Conservation (phyloP, 2,113 vertebrate genomes). For the Lagopus muta region DNA sequence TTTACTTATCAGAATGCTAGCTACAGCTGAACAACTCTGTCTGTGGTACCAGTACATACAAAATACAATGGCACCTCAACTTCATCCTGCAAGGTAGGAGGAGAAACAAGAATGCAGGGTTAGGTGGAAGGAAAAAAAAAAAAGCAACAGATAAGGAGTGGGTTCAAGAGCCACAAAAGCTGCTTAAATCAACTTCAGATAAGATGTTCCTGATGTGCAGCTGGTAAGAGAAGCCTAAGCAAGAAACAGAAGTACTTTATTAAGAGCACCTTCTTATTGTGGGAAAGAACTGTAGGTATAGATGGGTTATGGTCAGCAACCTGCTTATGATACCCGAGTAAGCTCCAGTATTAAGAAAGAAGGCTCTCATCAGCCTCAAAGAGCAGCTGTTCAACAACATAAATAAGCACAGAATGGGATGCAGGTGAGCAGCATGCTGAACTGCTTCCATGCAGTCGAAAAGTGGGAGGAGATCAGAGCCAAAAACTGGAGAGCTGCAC, state of each 20-base stretch:
- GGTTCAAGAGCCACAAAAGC: not conserved
- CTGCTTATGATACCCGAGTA: rapidly evolving
- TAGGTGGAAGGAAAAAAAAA: not conserved
- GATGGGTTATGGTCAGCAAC: not conserved
- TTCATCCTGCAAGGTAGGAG: too few relatives aligned
- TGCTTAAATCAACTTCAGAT: rapidly evolving
- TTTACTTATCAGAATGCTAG: not conserved
- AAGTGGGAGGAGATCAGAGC: not conserved
- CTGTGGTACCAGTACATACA: too few relatives aligned
- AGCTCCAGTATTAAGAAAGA: not conserved
- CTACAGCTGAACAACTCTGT: not conserved
- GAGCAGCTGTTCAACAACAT: not conserved
- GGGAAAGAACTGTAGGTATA: not conserved
- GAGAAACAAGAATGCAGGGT: rapidly evolving
- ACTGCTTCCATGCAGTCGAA: not conserved
- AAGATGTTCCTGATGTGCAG: too few relatives aligned
- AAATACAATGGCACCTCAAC: not conserved
- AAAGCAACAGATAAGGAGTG: not conserved
- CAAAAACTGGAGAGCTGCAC: not conserved
- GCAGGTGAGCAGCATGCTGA: rapidly evolving
- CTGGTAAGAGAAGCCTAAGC: not conserved
- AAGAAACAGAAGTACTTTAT: not conserved
- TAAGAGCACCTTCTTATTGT: not conserved
- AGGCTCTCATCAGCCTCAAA: not conserved
- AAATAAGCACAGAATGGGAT: not conserved